Conservation (phyloP, 2,797 vertebrate species). For the Pseudochirops cupreus region DNA sequence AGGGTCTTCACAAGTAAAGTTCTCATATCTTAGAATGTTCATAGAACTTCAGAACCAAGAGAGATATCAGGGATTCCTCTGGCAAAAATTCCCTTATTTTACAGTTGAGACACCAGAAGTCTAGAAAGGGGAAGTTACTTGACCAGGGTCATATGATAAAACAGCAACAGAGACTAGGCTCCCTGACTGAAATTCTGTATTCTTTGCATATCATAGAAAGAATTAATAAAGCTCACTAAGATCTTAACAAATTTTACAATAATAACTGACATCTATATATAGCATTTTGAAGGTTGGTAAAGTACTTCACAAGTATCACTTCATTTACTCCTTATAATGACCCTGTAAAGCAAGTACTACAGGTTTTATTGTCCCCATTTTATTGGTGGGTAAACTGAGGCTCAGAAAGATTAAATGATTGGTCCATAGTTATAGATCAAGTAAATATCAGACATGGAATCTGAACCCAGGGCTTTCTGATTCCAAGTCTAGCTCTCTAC, state of each 20-base stretch:
- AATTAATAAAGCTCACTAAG: neutral
- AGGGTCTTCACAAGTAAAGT: neutral
- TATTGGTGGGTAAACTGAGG: neutral
- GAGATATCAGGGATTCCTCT: neutral
- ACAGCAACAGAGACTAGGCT: neutral
- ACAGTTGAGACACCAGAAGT: neutral
- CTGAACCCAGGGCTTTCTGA: neutral
- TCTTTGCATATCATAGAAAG: neutral
- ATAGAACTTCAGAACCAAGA: neutral
- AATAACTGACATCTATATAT: neutral
- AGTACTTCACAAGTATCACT: neutral
- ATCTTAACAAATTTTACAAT: neutral
- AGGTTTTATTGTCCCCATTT: neutral
- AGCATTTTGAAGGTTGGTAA: neutral
- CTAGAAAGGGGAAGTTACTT: slow-evolving; percentile 7
- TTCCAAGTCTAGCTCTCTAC: neutral
- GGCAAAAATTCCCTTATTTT: neutral
- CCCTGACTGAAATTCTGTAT: neutral
- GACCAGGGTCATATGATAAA: neutral
- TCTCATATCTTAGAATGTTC: neutral
- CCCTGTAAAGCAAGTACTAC: neutral
- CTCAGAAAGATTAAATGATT: neutral
- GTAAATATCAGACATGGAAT: neutral
- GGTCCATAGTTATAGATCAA: neutral
- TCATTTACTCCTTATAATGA: neutral